Evolutionary conservation across 2,888 invertebrate genomes (phyloP), one percentile per base, ranked within the genome.

Genomic region (Drosophila buzzatii): DNA sequence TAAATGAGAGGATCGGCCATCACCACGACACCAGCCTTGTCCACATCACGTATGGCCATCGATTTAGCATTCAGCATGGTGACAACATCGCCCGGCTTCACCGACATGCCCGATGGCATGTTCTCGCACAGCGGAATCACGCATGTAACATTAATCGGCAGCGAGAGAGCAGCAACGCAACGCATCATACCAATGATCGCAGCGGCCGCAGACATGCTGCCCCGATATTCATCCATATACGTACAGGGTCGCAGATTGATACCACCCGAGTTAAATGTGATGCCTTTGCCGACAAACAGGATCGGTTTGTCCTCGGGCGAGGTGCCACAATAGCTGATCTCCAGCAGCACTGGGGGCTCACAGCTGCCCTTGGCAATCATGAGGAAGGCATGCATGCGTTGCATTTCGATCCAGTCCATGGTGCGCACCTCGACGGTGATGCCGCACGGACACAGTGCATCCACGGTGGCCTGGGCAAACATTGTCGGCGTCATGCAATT

Each of bases 1-100:
- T 97, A 97, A 45, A 95, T 94, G 52, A 98, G 92, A 16, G 97
- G 96, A 93, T 98, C 98, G 1, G 97, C 96, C 79, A 98, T 93
- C 10, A 96, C 94, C 8, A 98, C 94, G n/a, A 97, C 94, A 0
- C 97, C 97, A 73, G 97, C 97, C 42, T 96, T 95, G 82, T 97
- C 96, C 1, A 92, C 95, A 93, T 92, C 95, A 1, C 92, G 85
- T 14, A 93, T 85, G 2, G 92, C 91, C 73, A 93, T 72, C 89
- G 95, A 92, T 62, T 94, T 74, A 3, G 95, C 95, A 91, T 94
- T 95, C 78, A 94, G 84, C 53, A 93, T 81, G 8, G 92, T 93
- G 12, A 93, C 91, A 0, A 94, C 92, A 75, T 93, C 93, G 0
- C 93, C 93, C 0, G 95, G 94, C 49, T 93, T 94, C 31, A 94